Conservation (phyloP, 2,797 vertebrate genomes). For the Pristis pectinata region DNA sequence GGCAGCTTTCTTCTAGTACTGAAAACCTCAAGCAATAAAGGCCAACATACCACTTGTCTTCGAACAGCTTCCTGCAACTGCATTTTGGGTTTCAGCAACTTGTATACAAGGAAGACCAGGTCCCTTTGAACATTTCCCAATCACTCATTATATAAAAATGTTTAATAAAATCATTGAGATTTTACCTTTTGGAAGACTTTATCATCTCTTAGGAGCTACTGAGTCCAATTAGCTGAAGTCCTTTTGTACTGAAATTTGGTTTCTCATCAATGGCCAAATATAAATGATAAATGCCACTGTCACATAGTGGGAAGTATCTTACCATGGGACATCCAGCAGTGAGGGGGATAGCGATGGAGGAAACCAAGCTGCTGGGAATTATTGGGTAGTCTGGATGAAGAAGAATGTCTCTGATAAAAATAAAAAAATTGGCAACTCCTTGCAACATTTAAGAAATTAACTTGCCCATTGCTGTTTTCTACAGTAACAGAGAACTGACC, state of each 20-base stretch:
- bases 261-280: neutral
- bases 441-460: constrained; percentile 21
- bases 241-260: neutral
- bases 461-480: neutral
- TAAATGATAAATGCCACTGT: neutral
- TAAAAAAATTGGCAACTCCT: neutral
- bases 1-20: too few relatives aligned
- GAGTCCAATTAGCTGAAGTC: neutral
- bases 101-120: too few relatives aligned
- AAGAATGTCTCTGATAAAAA: neutral
- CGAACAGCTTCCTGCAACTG: neutral
- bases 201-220: neutral
- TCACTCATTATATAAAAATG: neutral
- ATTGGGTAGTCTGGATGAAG: neutral
- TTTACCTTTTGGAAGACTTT: neutral
- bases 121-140: neutral
- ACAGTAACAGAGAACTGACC: neutral
- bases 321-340: neutral
- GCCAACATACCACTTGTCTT: too few relatives aligned
- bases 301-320: neutral
- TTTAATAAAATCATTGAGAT: neutral
- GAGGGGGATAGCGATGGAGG: too few relatives aligned
- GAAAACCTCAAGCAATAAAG: too few relatives aligned
- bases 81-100: too few relatives aligned
- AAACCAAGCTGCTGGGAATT: neutral